Percentiles rank a stretch among this genome's conserved stretches.
Conservation (phyloP, 2,888 invertebrate species). For the Tridacna gigas region DNA sequence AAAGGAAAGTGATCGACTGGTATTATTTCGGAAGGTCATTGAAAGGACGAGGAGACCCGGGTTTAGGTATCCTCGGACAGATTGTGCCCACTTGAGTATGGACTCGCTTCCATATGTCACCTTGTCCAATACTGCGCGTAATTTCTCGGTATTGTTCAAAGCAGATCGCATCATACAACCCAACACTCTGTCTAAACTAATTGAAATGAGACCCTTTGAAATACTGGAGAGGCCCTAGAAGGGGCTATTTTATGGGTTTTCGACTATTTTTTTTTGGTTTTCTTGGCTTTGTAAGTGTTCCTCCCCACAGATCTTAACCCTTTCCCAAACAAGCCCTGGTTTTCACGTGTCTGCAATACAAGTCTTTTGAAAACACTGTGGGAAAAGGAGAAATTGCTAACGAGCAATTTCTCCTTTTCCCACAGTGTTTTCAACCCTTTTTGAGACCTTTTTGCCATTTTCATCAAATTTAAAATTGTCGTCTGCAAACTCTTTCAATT, state of each 20-base stretch:
- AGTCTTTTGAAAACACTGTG: too few relatives aligned
- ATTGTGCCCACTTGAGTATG: conserved; percentile 43
- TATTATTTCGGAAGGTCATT: conserved; percentile 47
- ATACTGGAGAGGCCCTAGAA: background rate
- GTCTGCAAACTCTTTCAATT: too few relatives aligned
- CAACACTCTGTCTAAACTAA: conserved; percentile 33
- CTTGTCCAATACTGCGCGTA: conserved; percentile 63
- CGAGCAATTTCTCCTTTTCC: too few relatives aligned
- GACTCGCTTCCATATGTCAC: conserved; percentile 62
- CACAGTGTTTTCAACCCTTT: too few relatives aligned
- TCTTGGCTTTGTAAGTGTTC: too few relatives aligned
- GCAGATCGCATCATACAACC: conserved; percentile 48
- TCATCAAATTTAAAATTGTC: too few relatives aligned
- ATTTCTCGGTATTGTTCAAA: conserved; percentile 51
- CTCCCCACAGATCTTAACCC: too few relatives aligned
- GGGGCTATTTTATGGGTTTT: background rate
- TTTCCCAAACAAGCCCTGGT: too few relatives aligned
- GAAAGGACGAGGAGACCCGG: conserved; percentile 40
- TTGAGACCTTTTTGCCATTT: too few relatives aligned
- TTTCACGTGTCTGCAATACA: too few relatives aligned
- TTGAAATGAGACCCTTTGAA: conserved; percentile 33
- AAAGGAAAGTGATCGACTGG: conserved; percentile 54
- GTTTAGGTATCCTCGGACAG: conserved; percentile 32
- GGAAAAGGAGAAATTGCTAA: too few relatives aligned
- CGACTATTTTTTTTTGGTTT: too few relatives aligned